Evolutionary conservation across 2,113 vertebrate genomes (phyloP).

Genomic region (Corythornis vintsioides): DNA sequence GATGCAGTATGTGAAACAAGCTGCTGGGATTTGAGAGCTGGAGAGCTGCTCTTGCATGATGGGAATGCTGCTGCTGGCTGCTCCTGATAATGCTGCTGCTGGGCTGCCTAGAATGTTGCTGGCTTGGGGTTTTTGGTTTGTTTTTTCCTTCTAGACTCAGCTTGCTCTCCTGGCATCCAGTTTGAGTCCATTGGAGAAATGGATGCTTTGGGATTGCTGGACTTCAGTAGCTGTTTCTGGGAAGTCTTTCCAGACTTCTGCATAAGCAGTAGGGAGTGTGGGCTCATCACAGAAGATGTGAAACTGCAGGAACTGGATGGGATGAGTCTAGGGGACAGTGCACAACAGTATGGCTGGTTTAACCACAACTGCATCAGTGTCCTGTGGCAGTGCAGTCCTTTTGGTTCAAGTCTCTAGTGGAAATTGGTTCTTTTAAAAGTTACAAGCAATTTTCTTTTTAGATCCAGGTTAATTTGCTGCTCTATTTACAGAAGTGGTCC

Average conservation of each 20-base stretch:
- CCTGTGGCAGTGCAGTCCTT: not conserved
- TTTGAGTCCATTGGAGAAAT: not conserved
- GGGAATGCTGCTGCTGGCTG: not conserved
- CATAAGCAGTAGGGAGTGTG: not conserved
- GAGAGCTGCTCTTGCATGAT: not conserved
- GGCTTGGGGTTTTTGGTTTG: not conserved
- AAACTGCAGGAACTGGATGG: not conserved
- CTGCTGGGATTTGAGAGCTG: not conserved
- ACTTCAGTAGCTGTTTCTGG: not conserved
- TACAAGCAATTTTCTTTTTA: not conserved
- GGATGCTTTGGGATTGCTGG: not conserved
- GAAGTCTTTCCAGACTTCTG: not conserved
- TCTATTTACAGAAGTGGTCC: not conserved
- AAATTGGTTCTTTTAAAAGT: not conserved
- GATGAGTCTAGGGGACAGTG: not conserved
- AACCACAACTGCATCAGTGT: not conserved
- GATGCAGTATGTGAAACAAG: not conserved
- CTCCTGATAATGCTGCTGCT: not conserved
- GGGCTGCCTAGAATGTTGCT: not conserved
- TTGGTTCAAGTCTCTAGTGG: not conserved
- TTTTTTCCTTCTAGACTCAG: not conserved
- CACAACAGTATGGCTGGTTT: not conserved
- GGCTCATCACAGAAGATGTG: not conserved
- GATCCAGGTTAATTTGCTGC: not conserved
- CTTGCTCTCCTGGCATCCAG: not conserved